These are phyloP conservation scores for Danionella dracula DNA, from an alignment of 2,797 vertebrate genomes.

Conservation along the genomic window DNA sequence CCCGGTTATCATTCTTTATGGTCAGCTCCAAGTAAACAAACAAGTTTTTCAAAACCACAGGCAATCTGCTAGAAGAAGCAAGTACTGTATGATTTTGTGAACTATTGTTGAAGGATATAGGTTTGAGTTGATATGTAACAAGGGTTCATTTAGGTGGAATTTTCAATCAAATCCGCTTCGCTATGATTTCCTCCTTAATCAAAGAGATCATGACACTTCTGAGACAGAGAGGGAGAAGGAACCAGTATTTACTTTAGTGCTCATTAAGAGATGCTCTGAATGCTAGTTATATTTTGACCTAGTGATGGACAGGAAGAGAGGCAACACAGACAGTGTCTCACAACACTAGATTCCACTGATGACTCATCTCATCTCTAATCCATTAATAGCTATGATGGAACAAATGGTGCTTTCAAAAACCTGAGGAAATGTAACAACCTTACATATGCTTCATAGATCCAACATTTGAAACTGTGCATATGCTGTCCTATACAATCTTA, in stretches of 20 bases:
- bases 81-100: not conserved
- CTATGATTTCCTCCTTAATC: slow-evolving; percentile 57
- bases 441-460: not conserved
- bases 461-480: not conserved
- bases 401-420: not conserved
- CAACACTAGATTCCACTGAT: not conserved
- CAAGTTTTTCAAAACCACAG: not conserved
- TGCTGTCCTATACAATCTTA: no score
- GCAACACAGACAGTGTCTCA: not conserved
- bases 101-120: not conserved
- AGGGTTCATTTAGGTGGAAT: not conserved
- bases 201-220: slow-evolving; percentile 51
- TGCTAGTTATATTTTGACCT: slow-evolving; percentile 28
- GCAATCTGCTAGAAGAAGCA: no score
- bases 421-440: not conserved
- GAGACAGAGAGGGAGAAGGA: not conserved
- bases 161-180: slow-evolving; percentile 49
- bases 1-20: not conserved
- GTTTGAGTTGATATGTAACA: not conserved
- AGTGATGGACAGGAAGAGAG: slow-evolving; percentile 14
- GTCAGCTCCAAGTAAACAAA: slow-evolving; percentile 2
- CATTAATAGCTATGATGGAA: no score
- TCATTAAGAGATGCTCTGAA: slow-evolving; percentile 20
- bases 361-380: no score
- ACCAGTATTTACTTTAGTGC: slow-evolving; percentile 22